Base-by-base conservation (phyloP, 2,113 vertebrate genomes). In the Zingel zingel region DNA sequence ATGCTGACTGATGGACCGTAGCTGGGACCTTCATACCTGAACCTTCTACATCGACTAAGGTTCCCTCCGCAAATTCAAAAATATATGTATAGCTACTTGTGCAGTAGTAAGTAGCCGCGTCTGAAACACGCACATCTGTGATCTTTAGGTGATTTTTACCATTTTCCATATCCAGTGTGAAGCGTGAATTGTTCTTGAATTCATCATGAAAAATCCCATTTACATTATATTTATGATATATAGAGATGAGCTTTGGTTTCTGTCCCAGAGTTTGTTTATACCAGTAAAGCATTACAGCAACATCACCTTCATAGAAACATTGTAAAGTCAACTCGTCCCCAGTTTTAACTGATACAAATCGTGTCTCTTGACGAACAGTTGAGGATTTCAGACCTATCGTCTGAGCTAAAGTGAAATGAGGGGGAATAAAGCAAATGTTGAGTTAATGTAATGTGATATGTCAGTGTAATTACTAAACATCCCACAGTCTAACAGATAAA, bases 51-150 rank as follows among this genome's bases (percentile, higher is more conserved):
- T 15, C 50, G 53, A 94, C 45, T 1, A 61, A 30, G 15, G 39
- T 0, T 0, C 79, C 82, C 0, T 78, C 39, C 3, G 2, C n/a
- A 79, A 92, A 90, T 4, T 63, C 50, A 19, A 88, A 30, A 2
- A 7, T 10, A 21, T 51, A 27, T 13, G 18, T 1, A 48, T n/a
- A 19, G 10, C 27, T 16, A 0, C 18, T n/a, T 6, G 7, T 6
- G 6, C 70, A 94, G 70, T 78, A 89, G 62, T 94, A 94, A 5
- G 62, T 86, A 5, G 82, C 93, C 19, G 91, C 74, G 63, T 94
- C 93, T 10, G 74, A 88, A 21, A 59, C 6, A 0, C 4, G 10
- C 13, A 88, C 8, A 33, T 84, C 39, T 11, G 0, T 0, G 15
- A 94, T 94, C 0, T 0, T 86, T 21, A 93, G 48, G 1, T 89